Base-by-base conservation (phyloP, 2,797 vertebrate genomes). In the Poeciliopsis infans region DNA sequence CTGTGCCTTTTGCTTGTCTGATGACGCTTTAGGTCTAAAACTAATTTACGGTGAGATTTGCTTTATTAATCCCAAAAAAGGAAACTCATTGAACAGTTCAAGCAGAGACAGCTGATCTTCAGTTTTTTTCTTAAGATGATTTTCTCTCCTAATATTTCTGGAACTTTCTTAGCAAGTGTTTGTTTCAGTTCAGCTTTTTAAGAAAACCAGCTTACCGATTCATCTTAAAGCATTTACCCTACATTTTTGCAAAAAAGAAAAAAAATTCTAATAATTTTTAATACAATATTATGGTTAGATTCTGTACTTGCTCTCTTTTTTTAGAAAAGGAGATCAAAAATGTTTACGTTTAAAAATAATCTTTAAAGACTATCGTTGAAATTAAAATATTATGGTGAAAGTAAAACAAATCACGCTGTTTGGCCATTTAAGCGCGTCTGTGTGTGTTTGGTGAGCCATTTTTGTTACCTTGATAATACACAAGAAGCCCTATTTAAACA, bases 401-500 rank as follows among this genome's bases (percentile, higher is more conserved):
- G 61, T 77, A 79, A 59, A 82, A 85, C 86, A 86, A 89, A 83
- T 88, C 76, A 53, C 75, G 5, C 70, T 53, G 5, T 25, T 76
- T 64, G 74, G 36, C 69, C 83, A 45, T 7, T 25, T 77, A 4
- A 69, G 68, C 33, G 25, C 75, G 7, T 79, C 53, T 77, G 33
- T 74, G 66, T 78, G 74, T 80, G 57, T 80, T 61, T 77, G 51
- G 53, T 78, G 71, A 23, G 61, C 79, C 68, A 16, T 74, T 59
- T 82, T 73, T 45, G 64, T 85, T 76, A 82, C 78, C 74, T 75
- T 68, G 8, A 79, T 74, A 61, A 74, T 86, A 83, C 78, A 75
- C 74, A 88, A 87, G 83, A 94, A 90, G 82, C 80, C 79, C 88
- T 91, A 87, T 93, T 92, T 87, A 94, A 94, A 94, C 75, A 91